Evolutionary conservation across 1,140 invertebrate species (phyloP).

Genomic region (Piezodorus guildinii): DNA sequence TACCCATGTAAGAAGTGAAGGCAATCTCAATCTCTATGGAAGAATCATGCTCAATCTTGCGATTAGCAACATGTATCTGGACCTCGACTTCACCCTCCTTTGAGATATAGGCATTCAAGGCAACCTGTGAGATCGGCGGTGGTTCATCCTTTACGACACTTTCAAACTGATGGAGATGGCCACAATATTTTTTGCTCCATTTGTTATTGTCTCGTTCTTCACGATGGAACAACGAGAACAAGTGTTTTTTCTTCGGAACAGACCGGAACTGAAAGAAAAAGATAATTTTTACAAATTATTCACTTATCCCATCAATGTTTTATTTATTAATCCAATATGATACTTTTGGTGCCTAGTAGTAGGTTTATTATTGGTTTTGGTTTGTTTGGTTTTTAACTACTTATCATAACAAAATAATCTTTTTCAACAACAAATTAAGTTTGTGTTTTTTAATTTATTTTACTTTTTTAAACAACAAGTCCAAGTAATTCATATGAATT

Average conservation of each 20-base stretch:
- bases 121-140: not conserved
- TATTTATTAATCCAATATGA: too few relatives aligned
- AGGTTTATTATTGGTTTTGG: too few relatives aligned
- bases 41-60: conserved; percentile 16
- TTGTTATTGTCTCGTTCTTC: too few relatives aligned
- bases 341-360: too few relatives aligned
- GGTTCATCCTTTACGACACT: not conserved
- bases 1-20: conserved; percentile 21
- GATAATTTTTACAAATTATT: not conserved
- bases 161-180: not conserved
- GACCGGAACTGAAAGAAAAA: conserved; percentile 11
- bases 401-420: too few relatives aligned
- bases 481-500: too few relatives aligned
- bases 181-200: conserved; percentile 9
- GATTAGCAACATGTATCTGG: conserved; percentile 18
- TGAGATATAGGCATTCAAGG: conserved; percentile 4
- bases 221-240: too few relatives aligned
- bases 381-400: too few relatives aligned
- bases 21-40: conserved; percentile 21
- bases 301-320: too few relatives aligned
- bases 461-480: too few relatives aligned
- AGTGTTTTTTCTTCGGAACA: not conserved
- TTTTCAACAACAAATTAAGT: too few relatives aligned
- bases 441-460: too few relatives aligned
- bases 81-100: conserved; percentile 15